A percentile compares a stretch with the other conserved stretches of the same genome.
Evolutionary conservation across 2,797 vertebrate species (phyloP).

Genomic region (Eulemur albifrons): DNA sequence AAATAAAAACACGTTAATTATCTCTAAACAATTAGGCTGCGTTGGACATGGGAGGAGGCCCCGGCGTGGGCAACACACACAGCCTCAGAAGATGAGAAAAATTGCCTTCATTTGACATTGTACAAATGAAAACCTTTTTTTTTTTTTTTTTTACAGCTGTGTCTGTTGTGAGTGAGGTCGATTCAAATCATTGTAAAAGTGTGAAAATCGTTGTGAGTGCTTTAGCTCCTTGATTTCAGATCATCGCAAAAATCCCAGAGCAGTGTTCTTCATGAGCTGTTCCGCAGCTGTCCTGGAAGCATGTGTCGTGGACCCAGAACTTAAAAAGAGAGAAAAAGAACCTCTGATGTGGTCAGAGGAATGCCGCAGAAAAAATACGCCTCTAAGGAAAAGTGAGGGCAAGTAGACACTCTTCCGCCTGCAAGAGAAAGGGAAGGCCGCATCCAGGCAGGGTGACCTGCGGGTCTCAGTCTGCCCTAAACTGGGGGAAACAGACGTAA

Average conservation of each 20-base stretch:
- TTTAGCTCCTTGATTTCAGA: background rate
- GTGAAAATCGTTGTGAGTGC: background rate
- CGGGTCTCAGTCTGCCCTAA: background rate
- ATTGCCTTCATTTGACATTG: background rate
- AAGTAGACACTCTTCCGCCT: accelerated
- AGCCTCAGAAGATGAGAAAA: background rate
- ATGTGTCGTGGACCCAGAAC: background rate
- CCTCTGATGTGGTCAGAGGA: background rate
- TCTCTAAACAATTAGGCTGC: constrained; percentile 32
- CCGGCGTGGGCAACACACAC: background rate
- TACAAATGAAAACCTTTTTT: background rate
- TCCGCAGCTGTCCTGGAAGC: background rate
- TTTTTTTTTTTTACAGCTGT: background rate
- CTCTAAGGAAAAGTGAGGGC: background rate
- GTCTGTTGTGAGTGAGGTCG: background rate
- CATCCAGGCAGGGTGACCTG: accelerated
- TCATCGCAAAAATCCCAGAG: background rate
- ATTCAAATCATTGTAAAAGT: background rate
- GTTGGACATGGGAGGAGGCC: background rate
- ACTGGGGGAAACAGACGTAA: background rate
- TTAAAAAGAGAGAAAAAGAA: background rate
- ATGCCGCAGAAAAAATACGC: background rate
- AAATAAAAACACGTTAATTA: constrained; percentile 61
- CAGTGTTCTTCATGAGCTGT: background rate
- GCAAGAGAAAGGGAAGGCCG: too few species aligned